Base-by-base conservation (phyloP, 1,140 invertebrate genomes). In the Oedothorax gibbosus region DNA sequence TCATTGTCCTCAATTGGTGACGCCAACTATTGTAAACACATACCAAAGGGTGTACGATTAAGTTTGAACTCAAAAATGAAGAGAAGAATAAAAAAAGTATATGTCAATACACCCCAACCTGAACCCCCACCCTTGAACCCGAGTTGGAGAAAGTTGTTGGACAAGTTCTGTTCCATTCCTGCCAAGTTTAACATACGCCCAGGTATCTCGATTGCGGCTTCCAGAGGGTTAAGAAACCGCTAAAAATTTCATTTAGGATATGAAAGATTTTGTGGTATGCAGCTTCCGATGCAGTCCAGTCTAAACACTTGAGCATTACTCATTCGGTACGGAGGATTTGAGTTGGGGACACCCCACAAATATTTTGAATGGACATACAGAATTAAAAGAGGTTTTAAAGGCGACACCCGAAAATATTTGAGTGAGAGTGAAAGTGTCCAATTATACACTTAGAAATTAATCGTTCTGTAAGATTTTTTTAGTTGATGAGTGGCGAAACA, bases 111-210 rank as follows among this genome's bases (percentile, higher is more conserved):
- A 69, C 21, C 20, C 57, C 66, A 69, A 35, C 66, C 11, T 69
- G 66, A 69, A 69, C 66, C 35, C 66, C 66, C 66, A 69, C 66
- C 66, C 66, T 69, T 69, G 66, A 69, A 69, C 66, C 50, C 66
- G 14, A 50, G 35, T 15, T 49, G 35, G 66, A 35, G 66, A 69
- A 69, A 69, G 66, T 69, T 69, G 66, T 69, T 69, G 66, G 35
- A 69, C 66, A 69, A 69, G 66, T 69, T 69, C 49, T 49, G 66
- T 35, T 50, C 50, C 66, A 69, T 69, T 69, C 66, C 66, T 12
- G 20, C 15, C 8, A 14, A 15, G 66, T 69, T 69, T 15, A 69
- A 69, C 35, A 69, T 35, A 69, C 66, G 35, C 66, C 66, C 66
- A 20, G 49, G 12, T 20, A 49, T 50, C 66, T 50, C 14, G 10